Percentiles rank a stretch among this genome's conserved stretches.
These are phyloP conservation scores for Lepus americanus DNA, from an alignment of 2,113 vertebrate species.

Conservation along the genomic window DNA sequence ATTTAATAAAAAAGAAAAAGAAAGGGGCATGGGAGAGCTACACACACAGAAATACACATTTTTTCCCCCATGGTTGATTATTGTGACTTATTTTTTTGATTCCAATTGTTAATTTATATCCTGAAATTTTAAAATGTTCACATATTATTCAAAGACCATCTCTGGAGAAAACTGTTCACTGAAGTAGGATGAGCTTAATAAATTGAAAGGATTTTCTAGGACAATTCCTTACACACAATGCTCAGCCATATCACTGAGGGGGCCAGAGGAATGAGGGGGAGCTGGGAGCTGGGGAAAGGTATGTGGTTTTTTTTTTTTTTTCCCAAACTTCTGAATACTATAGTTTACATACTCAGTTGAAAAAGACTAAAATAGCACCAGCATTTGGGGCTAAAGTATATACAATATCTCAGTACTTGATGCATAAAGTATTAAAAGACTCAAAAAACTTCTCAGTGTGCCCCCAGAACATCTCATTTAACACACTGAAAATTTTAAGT, in stretches of 20 bases:
- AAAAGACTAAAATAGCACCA: conserved; percentile 1
- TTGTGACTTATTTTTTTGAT: conserved; percentile 37
- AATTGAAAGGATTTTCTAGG: conserved; percentile 18
- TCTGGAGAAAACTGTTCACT: conserved; percentile 7
- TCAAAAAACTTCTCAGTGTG: conserved; percentile 16
- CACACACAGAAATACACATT: neutral
- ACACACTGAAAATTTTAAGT: conserved; percentile 2
- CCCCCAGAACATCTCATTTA: conserved; percentile 29
- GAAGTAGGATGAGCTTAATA: neutral
- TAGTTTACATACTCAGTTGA: neutral
- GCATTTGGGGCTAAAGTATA: neutral
- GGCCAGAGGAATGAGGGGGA: neutral
- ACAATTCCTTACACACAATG: neutral
- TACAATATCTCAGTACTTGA: neutral
- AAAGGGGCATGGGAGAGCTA: neutral
- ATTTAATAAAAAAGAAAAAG: conserved; percentile 3
- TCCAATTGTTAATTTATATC: neutral
- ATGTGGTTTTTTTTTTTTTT: neutral
- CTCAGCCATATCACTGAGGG: neutral
- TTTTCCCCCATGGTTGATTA: conserved; percentile 5
- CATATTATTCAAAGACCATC: neutral
- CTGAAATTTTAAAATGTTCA: neutral
- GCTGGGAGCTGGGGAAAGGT: too few relatives aligned
- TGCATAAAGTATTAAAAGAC: neutral
- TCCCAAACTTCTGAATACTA: neutral